phyloP scores from a whole-genome alignment of 2,888 invertebrate species.

The Gandaritis pyraliata region DNA sequence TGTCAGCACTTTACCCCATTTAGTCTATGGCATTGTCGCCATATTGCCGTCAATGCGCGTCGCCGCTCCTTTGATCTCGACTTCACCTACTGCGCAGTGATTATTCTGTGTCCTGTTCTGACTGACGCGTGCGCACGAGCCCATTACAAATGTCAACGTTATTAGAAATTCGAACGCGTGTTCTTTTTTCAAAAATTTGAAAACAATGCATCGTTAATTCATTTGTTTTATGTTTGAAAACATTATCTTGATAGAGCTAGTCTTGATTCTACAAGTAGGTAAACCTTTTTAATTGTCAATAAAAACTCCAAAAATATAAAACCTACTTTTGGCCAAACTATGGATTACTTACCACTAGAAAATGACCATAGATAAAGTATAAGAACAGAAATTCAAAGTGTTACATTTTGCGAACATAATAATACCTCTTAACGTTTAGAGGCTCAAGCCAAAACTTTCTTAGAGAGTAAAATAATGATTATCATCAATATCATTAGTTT shows the following conservation, averaged over 20 bases:
- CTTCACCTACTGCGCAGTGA: conserved; percentile 10
- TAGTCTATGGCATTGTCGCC: conserved; percentile 54
- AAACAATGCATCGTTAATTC: conserved; percentile 60
- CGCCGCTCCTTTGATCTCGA: conserved; percentile 59
- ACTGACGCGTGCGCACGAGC: conserved; percentile 76
- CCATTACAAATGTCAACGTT: conserved; percentile 55
- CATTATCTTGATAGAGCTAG: too few relatives aligned
- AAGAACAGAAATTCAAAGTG: too few relatives aligned
- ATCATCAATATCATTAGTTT: conserved; percentile 39
- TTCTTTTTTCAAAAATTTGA: conserved; percentile 52
- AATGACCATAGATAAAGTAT: too few relatives aligned
- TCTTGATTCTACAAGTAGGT: too few relatives aligned
- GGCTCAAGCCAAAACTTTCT: too few relatives aligned
- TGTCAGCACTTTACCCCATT: conserved; percentile 38
- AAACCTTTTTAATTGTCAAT: too few relatives aligned
- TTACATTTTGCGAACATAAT: too few relatives aligned
- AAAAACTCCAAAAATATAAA: too few relatives aligned
- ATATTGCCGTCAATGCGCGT: conserved; percentile 54
- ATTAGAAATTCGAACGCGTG: conserved; percentile 62
- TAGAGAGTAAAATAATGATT: neutral
- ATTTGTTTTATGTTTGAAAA: conserved; percentile 37
- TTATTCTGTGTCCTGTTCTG: conserved; percentile 33
- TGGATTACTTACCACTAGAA: too few relatives aligned
- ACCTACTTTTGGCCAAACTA: too few relatives aligned
- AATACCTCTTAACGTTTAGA: too few relatives aligned